These are phyloP conservation scores for Dreissena rostriformis DNA, from an alignment of 1,140 invertebrate species.

Conservation along the genomic window DNA sequence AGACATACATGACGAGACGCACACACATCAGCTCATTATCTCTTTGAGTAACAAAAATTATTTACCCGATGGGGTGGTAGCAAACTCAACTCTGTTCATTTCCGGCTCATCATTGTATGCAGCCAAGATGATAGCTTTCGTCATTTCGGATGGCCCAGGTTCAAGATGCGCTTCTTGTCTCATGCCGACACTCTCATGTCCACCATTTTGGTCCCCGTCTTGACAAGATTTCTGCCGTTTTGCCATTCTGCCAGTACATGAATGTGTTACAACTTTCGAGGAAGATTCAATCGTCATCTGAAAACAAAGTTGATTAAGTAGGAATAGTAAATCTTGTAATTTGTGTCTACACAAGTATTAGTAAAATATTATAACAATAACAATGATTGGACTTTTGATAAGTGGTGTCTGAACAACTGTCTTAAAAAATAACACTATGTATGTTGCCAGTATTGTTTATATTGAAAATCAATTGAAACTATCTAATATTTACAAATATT, in stretches of 20 bases:
- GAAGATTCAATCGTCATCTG: neutral
- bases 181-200: neutral
- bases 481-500: too few species aligned
- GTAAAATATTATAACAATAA: too few species aligned
- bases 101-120: neutral
- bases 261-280: neutral
- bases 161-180: neutral
- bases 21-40: too few species aligned
- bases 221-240: neutral
- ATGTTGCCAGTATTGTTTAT: too few species aligned
- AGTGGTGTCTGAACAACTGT: too few species aligned
- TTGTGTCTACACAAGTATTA: too few species aligned
- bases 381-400: too few species aligned
- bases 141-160: neutral
- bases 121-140: constrained; percentile 1
- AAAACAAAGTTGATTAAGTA: neutral
- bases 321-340: neutral
- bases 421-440: too few species aligned
- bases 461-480: too few species aligned
- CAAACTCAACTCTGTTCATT: neutral
- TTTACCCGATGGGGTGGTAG: neutral
- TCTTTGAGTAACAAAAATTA: neutral
- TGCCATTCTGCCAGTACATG: neutral
- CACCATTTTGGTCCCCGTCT: neutral
- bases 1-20: too few species aligned